These are phyloP conservation scores for Lepidothrix coronata DNA, from an alignment of 2,113 vertebrate genomes.

Conservation along the genomic window DNA sequence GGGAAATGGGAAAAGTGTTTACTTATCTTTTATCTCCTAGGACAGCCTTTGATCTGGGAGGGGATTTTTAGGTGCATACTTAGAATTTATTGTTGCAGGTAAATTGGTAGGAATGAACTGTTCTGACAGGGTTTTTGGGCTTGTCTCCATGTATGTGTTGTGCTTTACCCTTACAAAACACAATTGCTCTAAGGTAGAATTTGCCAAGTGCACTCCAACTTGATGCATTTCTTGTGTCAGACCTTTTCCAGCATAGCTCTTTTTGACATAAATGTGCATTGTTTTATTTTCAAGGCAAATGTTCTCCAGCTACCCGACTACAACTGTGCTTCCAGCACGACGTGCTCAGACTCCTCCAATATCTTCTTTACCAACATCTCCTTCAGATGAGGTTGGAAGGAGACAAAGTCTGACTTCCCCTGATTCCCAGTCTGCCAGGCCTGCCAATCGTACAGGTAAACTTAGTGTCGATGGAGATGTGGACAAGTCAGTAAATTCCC, in stretches of 20 bases:
- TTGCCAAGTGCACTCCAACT: not conserved
- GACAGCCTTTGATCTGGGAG: not conserved
- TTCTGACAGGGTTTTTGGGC: not conserved
- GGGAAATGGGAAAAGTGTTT: not conserved
- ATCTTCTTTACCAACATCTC: slow-evolving; percentile 93
- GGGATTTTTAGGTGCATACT: not conserved
- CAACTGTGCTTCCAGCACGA: slow-evolving; percentile 86
- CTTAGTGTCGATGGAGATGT: not conserved
- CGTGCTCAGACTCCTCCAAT: slow-evolving; percentile 96
- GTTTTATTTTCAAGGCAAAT: slow-evolving; percentile 85
- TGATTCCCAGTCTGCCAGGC: slow-evolving; percentile 87
- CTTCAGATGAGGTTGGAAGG: slow-evolving; percentile 92
- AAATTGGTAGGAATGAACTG: not conserved
- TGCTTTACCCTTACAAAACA: not conserved
- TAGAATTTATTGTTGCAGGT: not conserved
- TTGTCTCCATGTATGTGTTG: rapidly evolving
- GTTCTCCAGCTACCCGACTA: slow-evolving; percentile 98
- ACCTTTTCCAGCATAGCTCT: not conserved
- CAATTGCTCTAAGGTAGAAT: not conserved
- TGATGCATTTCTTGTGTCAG: not conserved
- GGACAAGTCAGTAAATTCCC: too few species aligned
- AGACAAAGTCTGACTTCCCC: slow-evolving; percentile 96
- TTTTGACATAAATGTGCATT: not conserved
- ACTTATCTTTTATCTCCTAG: not conserved
- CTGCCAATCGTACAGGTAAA: slow-evolving; percentile 85